Base-by-base conservation (phyloP, 2,888 invertebrate species). In the Troides oblongomaculatus region DNA sequence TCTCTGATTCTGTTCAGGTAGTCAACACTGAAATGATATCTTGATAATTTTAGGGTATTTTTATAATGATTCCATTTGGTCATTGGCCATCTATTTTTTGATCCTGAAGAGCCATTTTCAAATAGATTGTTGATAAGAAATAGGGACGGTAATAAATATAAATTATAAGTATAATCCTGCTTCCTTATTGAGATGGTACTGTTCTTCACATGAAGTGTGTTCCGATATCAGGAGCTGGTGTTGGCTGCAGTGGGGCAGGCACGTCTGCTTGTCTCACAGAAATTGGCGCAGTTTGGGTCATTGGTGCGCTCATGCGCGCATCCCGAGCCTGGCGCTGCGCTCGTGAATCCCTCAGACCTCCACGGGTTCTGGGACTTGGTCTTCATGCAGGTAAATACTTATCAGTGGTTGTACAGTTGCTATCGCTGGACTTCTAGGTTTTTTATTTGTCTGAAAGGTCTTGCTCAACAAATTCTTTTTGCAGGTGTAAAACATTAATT, bases 331-430 rank as follows among this genome's bases (percentile, higher is more conserved):
- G 91, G 90, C n/a, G 81, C 87, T 43, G 91, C 93, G 73, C 86
- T 93, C 14, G 93, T 96, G 59, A 94, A 94, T 0, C 93, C 94
- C 71, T 93, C 94, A 8, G 97, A 97, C 89, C 92, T 97, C 68
- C 96, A 95, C 76, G 97, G 97, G 39, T 97, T 97, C 90, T 97
- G 97, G 97, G 97, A 97, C 78, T 96, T 97, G 95, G 94, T 97
- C 56, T 94, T 94, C 75, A 94, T 96, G 85, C 97, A 97, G 92
- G 93, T 89, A 17, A 50, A 10, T 21, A 39, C 0, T 46, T 12
- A 10, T 10, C 12, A 10, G 46, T 10, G 2, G 46, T 10, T 12
- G 12, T 14, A 6, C 46, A 14, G 46, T 36, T 36, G 5, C 36
- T 36, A 36, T 7, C 8, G 36, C 36, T 36, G 6, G 8, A 10